Percentiles rank a stretch among this genome's conserved stretches.
Conservation (phyloP, 2,113 vertebrate species). For the Eidolon helvum region DNA sequence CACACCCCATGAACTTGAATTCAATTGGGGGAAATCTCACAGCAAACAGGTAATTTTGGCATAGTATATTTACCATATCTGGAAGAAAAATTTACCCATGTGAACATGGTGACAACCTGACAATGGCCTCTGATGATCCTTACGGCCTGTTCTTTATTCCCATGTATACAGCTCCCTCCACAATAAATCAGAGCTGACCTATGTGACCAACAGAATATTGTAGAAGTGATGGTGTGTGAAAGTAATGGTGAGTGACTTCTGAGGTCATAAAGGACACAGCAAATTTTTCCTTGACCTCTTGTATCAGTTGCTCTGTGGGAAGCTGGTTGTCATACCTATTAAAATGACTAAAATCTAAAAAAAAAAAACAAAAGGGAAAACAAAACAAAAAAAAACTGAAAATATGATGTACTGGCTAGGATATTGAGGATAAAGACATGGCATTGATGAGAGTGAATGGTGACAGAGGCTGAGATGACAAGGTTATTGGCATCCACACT, state of each 20-base stretch:
- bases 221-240: not conserved
- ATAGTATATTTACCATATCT: not conserved
- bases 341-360: not conserved
- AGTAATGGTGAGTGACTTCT: not conserved
- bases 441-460: not conserved
- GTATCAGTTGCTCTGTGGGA: not conserved
- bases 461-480: accelerated
- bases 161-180: not conserved
- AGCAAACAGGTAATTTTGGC: not conserved
- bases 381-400: not conserved
- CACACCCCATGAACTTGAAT: not conserved
- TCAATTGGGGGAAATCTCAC: not conserved
- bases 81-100: not conserved
- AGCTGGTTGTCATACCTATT: not conserved
- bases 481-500: not conserved
- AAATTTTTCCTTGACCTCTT: not conserved
- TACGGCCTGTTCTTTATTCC: not conserved
- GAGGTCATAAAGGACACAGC: not conserved
- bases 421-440: not conserved
- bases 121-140: not conserved
- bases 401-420: not conserved
- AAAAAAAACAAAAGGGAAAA: not conserved
- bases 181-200: not conserved
- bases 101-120: not conserved
- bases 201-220: not conserved